Conservation (phyloP, 2,888 invertebrate genomes). For the Tortricodes alternella region DNA sequence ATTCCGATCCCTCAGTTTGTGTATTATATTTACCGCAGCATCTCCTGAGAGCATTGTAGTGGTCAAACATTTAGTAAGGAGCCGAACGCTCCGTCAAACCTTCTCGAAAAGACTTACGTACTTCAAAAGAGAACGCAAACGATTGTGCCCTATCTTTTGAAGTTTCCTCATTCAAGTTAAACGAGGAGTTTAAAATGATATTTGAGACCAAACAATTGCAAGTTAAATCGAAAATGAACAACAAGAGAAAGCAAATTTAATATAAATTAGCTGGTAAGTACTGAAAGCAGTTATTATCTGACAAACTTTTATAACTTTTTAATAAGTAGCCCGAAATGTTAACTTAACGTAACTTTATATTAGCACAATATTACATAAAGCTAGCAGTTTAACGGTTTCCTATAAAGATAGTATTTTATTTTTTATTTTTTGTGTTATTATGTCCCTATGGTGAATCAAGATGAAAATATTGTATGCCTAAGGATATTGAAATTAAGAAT, state of each 20-base stretch:
- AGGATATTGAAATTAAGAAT: too few species aligned
- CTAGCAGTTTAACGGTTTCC: too few species aligned
- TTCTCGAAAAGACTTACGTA: conserved; percentile 9
- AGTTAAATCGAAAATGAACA: conserved; percentile 21
- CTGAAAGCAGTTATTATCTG: neutral
- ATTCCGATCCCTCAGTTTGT: conserved; percentile 19
- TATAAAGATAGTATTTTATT: too few species aligned
- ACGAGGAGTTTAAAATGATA: conserved; percentile 15
- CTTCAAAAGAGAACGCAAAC: conserved; percentile 20
- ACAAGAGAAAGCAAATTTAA: conserved; percentile 2
- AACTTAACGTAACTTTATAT: neutral
- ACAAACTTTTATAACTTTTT: neutral
- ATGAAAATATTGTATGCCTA: too few species aligned
- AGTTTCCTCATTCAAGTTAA: conserved; percentile 13
- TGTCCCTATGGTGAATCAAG: too few species aligned
- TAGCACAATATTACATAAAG: too few species aligned
- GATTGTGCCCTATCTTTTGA: conserved; percentile 13
- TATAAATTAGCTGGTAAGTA: neutral
- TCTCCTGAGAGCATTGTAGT: conserved; percentile 23
- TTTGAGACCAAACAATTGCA: conserved; percentile 14
- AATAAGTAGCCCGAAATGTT: neutral
- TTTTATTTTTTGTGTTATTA: too few species aligned
- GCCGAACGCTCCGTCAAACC: conserved; percentile 6
- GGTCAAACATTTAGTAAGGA: conserved; percentile 25
- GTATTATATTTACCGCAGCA: conserved; percentile 21